Evolutionary conservation across 2,797 vertebrate genomes (phyloP).

Genomic region (Chaetodon trifasciatus): DNA sequence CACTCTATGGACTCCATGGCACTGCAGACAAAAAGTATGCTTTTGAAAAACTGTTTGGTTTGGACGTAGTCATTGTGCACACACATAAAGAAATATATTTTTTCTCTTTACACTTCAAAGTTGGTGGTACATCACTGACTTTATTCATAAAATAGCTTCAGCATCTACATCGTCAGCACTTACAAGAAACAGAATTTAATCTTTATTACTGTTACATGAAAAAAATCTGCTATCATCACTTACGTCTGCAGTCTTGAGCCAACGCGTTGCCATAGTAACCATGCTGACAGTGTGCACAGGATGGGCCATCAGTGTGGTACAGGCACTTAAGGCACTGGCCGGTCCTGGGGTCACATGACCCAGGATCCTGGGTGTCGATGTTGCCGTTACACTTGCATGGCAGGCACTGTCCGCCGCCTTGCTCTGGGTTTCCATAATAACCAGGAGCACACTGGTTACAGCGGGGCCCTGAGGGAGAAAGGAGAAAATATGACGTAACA

Average conservation of each 20-base stretch:
- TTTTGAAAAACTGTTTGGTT: background rate
- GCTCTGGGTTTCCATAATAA: constrained; percentile 87
- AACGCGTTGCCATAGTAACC: constrained; percentile 91
- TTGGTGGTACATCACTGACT: background rate
- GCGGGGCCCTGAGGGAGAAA: constrained; percentile 79
- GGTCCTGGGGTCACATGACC: constrained; percentile 86
- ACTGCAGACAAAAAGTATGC: background rate
- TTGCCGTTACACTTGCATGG: constrained; percentile 91
- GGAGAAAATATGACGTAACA: background rate
- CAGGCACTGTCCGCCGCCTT: constrained; percentile 78
- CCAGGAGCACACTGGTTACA: constrained; percentile 90
- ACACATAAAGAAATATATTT: background rate
- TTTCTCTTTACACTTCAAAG: background rate
- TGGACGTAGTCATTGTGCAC: background rate
- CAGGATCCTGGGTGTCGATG: constrained; percentile 86
- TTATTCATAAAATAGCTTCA: background rate
- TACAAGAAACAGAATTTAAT: background rate
- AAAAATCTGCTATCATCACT: constrained; percentile 64
- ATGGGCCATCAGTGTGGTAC: constrained; percentile 86
- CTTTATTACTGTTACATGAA: background rate
- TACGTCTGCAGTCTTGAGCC: constrained; percentile 87
- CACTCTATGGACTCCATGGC: background rate
- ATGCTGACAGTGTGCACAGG: constrained; percentile 84
- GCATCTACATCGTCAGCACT: no score
- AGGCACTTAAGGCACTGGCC: constrained; percentile 90